Percentiles rank a stretch among this genome's conserved stretches.
phyloP scores from a whole-genome alignment of 2,113 vertebrate species.

The Microcebus lehilahytsara region DNA sequence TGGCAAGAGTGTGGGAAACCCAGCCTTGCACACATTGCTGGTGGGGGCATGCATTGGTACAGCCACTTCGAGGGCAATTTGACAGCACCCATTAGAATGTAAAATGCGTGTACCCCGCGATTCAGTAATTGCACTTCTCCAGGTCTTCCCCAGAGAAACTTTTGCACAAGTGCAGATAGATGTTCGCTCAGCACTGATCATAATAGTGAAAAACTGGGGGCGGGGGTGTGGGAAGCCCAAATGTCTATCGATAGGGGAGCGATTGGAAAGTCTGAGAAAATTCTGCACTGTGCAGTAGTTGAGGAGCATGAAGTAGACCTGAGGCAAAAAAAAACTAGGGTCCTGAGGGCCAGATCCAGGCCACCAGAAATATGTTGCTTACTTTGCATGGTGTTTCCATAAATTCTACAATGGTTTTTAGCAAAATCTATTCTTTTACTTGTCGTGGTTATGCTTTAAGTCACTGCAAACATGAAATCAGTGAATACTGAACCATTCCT shows the following conservation, averaged over 20 bases:
- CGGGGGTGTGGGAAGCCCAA: neutral
- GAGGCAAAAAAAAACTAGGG: neutral
- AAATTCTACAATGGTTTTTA: neutral
- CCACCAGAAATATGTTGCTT: neutral
- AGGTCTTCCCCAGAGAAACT: neutral
- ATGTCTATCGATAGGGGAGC: neutral
- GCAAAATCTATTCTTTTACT: neutral
- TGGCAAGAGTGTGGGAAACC: constrained; percentile 27
- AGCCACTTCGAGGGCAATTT: constrained; percentile 20
- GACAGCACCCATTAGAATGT: neutral
- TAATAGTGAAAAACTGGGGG: neutral
- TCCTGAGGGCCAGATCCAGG: neutral
- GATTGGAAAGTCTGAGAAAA: neutral
- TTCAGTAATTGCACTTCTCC: neutral
- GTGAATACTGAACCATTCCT: neutral
- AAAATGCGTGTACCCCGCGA: neutral
- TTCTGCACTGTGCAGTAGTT: neutral
- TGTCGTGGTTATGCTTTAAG: neutral
- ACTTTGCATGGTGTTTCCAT: neutral
- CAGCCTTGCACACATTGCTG: neutral
- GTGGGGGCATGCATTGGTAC: constrained; percentile 31
- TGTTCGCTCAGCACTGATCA: neutral
- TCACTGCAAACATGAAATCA: neutral
- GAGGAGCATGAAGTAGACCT: neutral
- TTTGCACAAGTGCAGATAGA: neutral